These are phyloP conservation scores for Odontomyia ornata DNA, from an alignment of 2,888 invertebrate genomes.

Conservation along the genomic window DNA sequence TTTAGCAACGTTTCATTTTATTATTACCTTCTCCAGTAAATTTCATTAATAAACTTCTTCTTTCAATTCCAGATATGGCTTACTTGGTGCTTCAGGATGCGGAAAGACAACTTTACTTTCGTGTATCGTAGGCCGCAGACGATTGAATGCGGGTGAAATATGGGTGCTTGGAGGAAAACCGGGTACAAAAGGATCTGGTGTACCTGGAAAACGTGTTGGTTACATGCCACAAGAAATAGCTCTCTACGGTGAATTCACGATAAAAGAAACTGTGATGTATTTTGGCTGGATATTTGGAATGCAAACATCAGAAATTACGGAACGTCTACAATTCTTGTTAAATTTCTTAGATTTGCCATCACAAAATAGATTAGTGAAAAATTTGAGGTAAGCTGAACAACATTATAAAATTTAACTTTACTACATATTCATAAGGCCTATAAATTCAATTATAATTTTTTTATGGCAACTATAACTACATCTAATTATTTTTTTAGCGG, in stretches of 20 bases:
- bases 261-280: slow-evolving; percentile 94
- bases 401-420: not conserved
- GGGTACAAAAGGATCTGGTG: slow-evolving; percentile 87
- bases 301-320: slow-evolving; percentile 81
- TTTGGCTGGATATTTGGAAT: slow-evolving; percentile 97
- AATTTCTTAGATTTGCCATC: slow-evolving; percentile 92
- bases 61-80: slow-evolving; percentile 78
- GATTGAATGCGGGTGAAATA: slow-evolving; percentile 86
- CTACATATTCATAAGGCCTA: not conserved
- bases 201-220: slow-evolving; percentile 93
- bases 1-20: too few species aligned
- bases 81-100: slow-evolving; percentile 94
- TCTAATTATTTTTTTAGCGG: slow-evolving; percentile 69
- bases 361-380: slow-evolving; percentile 80
- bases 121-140: slow-evolving; percentile 88
- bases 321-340: slow-evolving; percentile 83
- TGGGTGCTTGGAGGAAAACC: slow-evolving; percentile 91
- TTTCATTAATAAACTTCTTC: too few species aligned
- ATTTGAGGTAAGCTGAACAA: slow-evolving; percentile 69
- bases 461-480: not conserved
- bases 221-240: slow-evolving; percentile 97
- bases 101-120: slow-evolving; percentile 95
- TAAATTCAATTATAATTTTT: too few species aligned
- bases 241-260: slow-evolving; percentile 90
- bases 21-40: too few species aligned